Evolutionary conservation across 1,140 invertebrate genomes (phyloP).

Genomic region (Brachionus paranguensis): DNA sequence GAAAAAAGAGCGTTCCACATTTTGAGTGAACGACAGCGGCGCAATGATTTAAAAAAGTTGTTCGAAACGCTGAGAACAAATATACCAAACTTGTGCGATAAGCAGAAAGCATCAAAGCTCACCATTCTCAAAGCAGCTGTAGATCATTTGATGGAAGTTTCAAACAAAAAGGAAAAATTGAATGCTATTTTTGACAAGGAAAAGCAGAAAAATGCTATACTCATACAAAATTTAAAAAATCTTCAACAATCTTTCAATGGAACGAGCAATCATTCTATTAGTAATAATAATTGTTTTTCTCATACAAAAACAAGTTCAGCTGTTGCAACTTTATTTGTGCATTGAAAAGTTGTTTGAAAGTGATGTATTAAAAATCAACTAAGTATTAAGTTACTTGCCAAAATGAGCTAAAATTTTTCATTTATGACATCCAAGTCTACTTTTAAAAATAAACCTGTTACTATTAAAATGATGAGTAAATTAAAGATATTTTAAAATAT

Average conservation of each 20-base stretch:
- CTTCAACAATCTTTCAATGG: conserved; percentile 11
- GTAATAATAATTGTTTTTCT: neutral
- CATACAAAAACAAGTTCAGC: neutral
- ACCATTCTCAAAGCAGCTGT: conserved; percentile 40
- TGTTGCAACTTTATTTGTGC: neutral
- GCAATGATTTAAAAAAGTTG: conserved; percentile 38
- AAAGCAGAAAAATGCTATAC: neutral
- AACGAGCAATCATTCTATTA: neutral
- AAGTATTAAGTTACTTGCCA: neutral
- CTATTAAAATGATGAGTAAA: neutral
- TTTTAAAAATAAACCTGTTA: neutral
- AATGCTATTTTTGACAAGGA: conserved; percentile 26
- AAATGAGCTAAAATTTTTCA: neutral
- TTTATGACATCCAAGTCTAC: neutral
- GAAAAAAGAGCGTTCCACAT: conserved; percentile 39
- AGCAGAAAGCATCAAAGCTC: conserved; percentile 17
- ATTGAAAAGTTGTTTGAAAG: neutral
- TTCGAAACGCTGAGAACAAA: conserved; percentile 34
- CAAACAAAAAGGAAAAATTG: conserved; percentile 32
- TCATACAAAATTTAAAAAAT: conserved; percentile 23
- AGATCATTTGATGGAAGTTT: conserved; percentile 25
- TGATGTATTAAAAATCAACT: neutral
- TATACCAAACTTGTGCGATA: conserved; percentile 35
- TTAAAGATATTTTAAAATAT: neutral
- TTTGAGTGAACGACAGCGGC: conserved; percentile 18